Base-by-base conservation (phyloP, 2,888 invertebrate genomes). In the Lasioglossum morio region DNA sequence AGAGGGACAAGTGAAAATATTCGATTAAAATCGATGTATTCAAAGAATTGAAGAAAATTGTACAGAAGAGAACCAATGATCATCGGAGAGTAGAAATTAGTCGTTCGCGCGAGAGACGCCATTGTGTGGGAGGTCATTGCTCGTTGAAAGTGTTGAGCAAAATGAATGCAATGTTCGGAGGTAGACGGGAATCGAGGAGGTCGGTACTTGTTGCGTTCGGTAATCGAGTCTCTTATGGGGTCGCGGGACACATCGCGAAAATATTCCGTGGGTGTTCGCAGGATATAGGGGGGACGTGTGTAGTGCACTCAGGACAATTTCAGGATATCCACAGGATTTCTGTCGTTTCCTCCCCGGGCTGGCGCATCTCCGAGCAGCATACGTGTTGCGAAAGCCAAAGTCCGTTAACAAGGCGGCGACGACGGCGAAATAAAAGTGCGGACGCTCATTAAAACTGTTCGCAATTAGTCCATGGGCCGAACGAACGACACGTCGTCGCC, bases 271-370 rank as follows among this genome's bases (percentile, higher is more conserved):
- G 63, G 85, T 87, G 88, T 89, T 88, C 85, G 53, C 77, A 74
- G 88, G 76, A 85, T 88, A 80, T 79, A 82, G 81, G 63, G 77
- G 8, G 37, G 46, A 74, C 79, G 77, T 79, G 79, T 79, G 77
- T 87, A 78, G 76, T 74, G 79, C 77, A 85, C 88, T 85, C 84
- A 60, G 83, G 75, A 85, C 87, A 85, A 83, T 87, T 87, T 88
- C 81, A 81, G 81, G 87, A 88, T 89, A 89, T 88, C 83, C 88
- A 66, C 77, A 73, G 89, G 88, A 88, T 89, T 85, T 87, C 77
- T 80, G 77, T 57, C 74, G 85, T 75, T 87, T 83, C 85, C 85
- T 79, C 79, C 79, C 70, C 72, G 74, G 75, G 72, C 73, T 77
- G 69, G 48, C 12, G 57, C 74, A 76, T 70, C 69, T 79, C 46